These are phyloP conservation scores for Calameuta pallipes DNA, from an alignment of 2,888 invertebrate genomes.

Conservation along the genomic window DNA sequence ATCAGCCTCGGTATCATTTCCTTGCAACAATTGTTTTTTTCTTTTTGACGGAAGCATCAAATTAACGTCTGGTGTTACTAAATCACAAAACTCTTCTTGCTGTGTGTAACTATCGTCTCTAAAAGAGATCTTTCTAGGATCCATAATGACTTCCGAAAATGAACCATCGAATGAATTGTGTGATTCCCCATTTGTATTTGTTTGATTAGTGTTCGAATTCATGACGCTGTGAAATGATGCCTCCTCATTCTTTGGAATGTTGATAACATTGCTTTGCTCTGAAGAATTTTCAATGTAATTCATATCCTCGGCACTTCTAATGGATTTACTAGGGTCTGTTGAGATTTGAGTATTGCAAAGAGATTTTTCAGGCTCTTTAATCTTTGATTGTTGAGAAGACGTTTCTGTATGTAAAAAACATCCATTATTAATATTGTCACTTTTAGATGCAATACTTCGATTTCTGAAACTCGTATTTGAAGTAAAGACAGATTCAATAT, in stretches of 20 bases:
- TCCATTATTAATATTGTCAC: slow-evolving; percentile 24
- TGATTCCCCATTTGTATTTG: slow-evolving; percentile 34
- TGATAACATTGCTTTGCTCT: slow-evolving; percentile 23
- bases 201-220: slow-evolving; percentile 11
- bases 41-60: slow-evolving; percentile 49
- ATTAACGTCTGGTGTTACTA: slow-evolving; percentile 59
- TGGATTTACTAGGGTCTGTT: slow-evolving; percentile 25
- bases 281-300: slow-evolving; percentile 33
- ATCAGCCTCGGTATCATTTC: slow-evolving; percentile 12
- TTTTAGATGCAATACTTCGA: slow-evolving; percentile 16
- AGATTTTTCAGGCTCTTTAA: slow-evolving; percentile 38
- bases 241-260: slow-evolving; percentile 28
- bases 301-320: slow-evolving; percentile 33
- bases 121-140: slow-evolving; percentile 58
- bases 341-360: slow-evolving; percentile 22
- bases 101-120: slow-evolving; percentile 54
- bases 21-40: slow-evolving; percentile 44
- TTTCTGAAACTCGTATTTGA: slow-evolving; percentile 41
- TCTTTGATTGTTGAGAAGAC: slow-evolving; percentile 35
- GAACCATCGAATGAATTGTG: slow-evolving; percentile 39
- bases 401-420: slow-evolving; percentile 15
- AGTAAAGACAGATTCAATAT: slow-evolving; percentile 42
- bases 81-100: slow-evolving; percentile 57
- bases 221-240: slow-evolving; percentile 14
- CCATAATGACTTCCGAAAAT: slow-evolving; percentile 47